Evolutionary conservation across 2,797 vertebrate species (phyloP).

Genomic region (Phoeniculus purpureus): DNA sequence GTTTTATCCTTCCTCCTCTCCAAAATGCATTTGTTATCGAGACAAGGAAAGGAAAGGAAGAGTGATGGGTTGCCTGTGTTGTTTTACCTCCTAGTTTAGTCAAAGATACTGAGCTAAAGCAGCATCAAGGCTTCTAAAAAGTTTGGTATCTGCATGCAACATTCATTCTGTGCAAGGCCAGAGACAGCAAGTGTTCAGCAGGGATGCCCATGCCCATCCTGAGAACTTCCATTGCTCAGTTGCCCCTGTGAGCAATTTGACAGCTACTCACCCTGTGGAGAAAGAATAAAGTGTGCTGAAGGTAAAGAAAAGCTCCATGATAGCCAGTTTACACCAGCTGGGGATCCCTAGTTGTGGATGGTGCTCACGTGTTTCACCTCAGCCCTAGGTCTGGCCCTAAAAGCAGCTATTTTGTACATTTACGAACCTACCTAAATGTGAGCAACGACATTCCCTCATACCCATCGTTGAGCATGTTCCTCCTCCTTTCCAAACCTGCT

Average conservation of each 20-base stretch:
- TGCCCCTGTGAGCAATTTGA: neutral
- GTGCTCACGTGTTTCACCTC: constrained; percentile 53
- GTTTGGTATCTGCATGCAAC: neutral
- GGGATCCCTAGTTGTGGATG: neutral
- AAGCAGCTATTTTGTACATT: constrained; percentile 14
- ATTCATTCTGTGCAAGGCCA: neutral
- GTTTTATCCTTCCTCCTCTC: neutral
- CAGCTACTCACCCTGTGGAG: neutral
- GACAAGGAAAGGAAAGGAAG: neutral
- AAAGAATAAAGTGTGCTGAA: neutral
- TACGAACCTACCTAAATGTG: constrained; percentile 38
- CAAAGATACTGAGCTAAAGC: neutral
- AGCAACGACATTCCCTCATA: constrained; percentile 19
- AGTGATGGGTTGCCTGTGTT: neutral
- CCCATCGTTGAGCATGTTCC: neutral
- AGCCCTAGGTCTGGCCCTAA: neutral
- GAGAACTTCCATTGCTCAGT: neutral
- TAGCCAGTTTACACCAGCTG: neutral
- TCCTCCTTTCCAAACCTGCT: constrained; percentile 4
- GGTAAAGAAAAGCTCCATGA: neutral
- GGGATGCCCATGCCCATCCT: neutral
- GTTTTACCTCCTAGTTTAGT: neutral
- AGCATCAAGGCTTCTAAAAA: neutral
- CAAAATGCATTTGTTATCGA: neutral
- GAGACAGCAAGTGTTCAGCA: neutral